Conservation (phyloP, 2,113 vertebrate species). For the Rousettus leschenaultii region DNA sequence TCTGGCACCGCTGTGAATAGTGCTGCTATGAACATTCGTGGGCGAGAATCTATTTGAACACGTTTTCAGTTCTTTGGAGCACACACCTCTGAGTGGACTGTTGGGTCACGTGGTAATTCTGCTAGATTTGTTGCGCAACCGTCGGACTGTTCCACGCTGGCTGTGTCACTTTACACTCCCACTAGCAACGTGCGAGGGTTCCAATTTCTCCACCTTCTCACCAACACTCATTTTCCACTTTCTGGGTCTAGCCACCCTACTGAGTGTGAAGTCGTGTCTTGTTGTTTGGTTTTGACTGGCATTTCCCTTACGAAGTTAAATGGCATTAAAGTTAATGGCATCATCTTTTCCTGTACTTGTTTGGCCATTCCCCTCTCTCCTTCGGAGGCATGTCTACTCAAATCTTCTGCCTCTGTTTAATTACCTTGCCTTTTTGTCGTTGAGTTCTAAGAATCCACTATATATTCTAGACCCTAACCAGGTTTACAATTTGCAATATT, state of each 20-base stretch:
- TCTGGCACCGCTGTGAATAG: not conserved
- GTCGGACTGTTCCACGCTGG: not conserved
- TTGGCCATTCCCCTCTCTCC: not conserved
- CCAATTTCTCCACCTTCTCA: not conserved
- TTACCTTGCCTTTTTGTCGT: not conserved
- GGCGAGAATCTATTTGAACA: not conserved
- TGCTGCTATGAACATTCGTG: not conserved
- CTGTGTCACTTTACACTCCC: not conserved
- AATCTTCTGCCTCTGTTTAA: not conserved
- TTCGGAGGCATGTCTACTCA: not conserved
- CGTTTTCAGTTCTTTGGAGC: too few species aligned
- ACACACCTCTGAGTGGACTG: not conserved
- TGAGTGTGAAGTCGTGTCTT: not conserved
- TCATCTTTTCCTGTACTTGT: not conserved
- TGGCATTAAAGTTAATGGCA: too few species aligned
- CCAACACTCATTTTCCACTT: not conserved
- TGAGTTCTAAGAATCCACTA: not conserved
- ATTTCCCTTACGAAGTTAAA: not conserved
- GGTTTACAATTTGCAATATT: not conserved
- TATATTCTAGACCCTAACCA: not conserved
- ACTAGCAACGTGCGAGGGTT: not conserved
- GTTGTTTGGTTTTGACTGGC: not conserved
- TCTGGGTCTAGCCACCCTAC: not conserved
- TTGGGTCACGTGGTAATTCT: not conserved
- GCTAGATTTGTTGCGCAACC: not conserved